Conservation (phyloP, 1,140 invertebrate species). For the Cyclina sinensis region DNA sequence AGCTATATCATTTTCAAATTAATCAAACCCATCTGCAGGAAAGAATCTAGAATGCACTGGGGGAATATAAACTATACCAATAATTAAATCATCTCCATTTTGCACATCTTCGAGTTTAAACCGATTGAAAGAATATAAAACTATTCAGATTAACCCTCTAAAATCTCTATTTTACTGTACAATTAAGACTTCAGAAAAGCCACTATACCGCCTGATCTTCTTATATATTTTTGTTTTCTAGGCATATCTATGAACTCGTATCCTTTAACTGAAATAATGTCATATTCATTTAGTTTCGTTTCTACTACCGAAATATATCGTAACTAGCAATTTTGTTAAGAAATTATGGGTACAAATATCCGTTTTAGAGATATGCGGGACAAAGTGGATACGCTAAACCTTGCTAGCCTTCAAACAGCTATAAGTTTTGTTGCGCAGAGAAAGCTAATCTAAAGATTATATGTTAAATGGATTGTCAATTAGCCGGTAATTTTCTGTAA, state of each 20-base stretch:
- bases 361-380: no score
- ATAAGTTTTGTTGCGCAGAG: no score
- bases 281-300: conserved; percentile 9
- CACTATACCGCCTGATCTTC: background rate
- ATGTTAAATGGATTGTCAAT: no score
- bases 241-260: background rate
- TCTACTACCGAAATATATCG: no score
- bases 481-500: no score
- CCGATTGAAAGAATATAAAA: conserved; percentile 13
- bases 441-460: no score
- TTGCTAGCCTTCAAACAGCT: no score
- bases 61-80: conserved; percentile 5
- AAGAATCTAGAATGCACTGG: conserved; percentile 11
- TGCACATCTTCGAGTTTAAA: background rate
- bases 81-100: background rate
- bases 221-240: conserved; percentile 4
- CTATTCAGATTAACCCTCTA: background rate
- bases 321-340: no score
- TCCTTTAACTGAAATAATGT: background rate
- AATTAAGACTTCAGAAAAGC: background rate
- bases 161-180: background rate
- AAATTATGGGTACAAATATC: no score
- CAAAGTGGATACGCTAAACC: no score
- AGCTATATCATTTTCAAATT: background rate
- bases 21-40: background rate